Base-by-base conservation (phyloP, 2,888 invertebrate species). In the Drosophila falleni region DNA sequence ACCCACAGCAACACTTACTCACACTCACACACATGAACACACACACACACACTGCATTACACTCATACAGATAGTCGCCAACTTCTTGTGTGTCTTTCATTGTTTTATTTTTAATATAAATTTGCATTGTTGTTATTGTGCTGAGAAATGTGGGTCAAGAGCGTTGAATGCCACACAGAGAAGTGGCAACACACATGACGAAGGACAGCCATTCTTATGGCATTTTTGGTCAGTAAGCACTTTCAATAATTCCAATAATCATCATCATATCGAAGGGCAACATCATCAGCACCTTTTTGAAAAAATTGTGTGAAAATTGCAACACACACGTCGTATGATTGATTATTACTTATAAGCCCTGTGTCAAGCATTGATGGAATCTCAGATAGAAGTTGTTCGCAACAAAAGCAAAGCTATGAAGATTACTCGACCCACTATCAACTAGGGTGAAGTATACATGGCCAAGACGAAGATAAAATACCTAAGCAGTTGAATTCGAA, bases 81-180 rank as follows among this genome's bases (percentile, higher is more conserved):
- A 58, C 35, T 19, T 63, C 42, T 56, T 47, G 47, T 59, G 44
- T 79, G 65, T 46, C 56, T 74, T 55, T 47, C 74, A 74, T 76
- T 76, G 79, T 78, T 86, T 66, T 77, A 78, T 80, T 88, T 86
- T 74, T 79, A 89, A 87, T 81, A 87, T 87, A 80, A 80, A 81
- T 81, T 84, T 85, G 58, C 75, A 83, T 80, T 88, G 74, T 78
- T 74, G 51, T 60, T 74, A 55, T 46, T 59, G 54, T 56, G 74
- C 60, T 51, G 13, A 6, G n/a, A 58, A 81, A 86, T 85, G 82
- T 86, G 82, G 85, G 89, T 86, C 85, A 86, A 86, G 89, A 86
- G 71, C 89, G 67, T 71, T 49, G 70, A 41, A 56, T 69, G 67
- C 70, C 71, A 74, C 61, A 65, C 56, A 41, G 1, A 23, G 19